Conservation (phyloP, 2,113 vertebrate species). For the Myxocyprinus asiaticus region DNA sequence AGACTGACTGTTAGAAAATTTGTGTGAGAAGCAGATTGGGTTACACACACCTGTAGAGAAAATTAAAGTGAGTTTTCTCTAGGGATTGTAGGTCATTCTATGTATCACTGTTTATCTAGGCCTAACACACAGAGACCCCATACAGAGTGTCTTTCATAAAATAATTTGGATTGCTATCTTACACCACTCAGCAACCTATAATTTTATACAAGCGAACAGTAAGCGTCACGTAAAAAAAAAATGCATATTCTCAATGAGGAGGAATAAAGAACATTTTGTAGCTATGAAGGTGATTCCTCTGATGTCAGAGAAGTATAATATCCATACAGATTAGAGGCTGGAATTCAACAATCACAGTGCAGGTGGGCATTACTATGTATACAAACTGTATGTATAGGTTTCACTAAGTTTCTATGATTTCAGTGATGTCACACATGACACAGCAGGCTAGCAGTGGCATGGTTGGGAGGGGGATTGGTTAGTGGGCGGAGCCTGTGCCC, state of each 20-base stretch:
- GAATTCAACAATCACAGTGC: background rate
- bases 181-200: background rate
- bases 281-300: no score
- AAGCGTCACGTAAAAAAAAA: background rate
- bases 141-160: background rate
- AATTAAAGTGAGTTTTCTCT: conserved; percentile 2
- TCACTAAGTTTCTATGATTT: background rate
- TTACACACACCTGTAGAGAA: conserved; percentile 26
- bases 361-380: background rate
- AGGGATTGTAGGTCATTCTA: background rate
- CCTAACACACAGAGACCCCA: background rate
- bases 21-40: background rate
- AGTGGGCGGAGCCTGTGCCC: conserved; percentile 31
- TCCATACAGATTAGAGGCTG: no score
- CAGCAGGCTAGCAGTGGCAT: background rate
- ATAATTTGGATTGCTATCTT: background rate
- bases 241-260: background rate
- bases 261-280: no score
- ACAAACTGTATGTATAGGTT: background rate
- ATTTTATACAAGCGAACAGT: background rate
- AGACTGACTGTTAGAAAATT: background rate
- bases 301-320: no score
- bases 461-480: background rate
- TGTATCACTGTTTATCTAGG: background rate
- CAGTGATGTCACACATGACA: conserved; percentile 29